A percentile compares a stretch with the other conserved stretches of the same genome.
These are phyloP conservation scores for Episyrphus balteatus DNA, from an alignment of 1,140 invertebrate genomes.

Conservation along the genomic window DNA sequence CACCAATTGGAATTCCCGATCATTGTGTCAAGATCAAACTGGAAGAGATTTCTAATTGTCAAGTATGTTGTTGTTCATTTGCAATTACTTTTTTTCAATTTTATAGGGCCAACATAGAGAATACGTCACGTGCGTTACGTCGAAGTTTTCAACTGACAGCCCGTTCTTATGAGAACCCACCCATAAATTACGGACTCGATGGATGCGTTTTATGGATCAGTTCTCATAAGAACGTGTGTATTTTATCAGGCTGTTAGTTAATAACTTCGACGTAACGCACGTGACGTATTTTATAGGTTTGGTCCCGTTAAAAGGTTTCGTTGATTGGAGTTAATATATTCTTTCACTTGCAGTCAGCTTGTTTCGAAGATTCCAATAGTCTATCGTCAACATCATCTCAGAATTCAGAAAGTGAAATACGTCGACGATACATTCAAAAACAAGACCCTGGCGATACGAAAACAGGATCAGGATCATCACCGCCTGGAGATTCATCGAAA, in stretches of 20 bases:
- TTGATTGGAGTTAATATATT: not conserved
- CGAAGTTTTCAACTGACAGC: too few relatives aligned
- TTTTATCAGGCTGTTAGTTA: too few relatives aligned
- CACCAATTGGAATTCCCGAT: slow-evolving; percentile 8
- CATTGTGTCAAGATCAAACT: slow-evolving; percentile 12
- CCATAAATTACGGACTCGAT: too few relatives aligned
- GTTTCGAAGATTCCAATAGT: slow-evolving; percentile 21
- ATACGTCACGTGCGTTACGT: too few relatives aligned
- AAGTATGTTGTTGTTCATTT: slow-evolving; percentile 11
- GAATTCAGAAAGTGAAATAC: not conserved
- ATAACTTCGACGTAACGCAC: too few relatives aligned
- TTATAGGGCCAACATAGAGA: too few relatives aligned
- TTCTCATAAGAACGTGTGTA: too few relatives aligned
- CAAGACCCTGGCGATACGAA: not conserved
- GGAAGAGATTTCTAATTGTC: slow-evolving; percentile 20
- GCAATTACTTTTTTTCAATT: too few relatives aligned
- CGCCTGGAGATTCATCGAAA: slow-evolving; percentile 1
- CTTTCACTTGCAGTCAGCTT: slow-evolving; percentile 16
- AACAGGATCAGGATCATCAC: not conserved
- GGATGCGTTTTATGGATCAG: too few relatives aligned
- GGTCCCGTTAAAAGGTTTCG: not conserved
- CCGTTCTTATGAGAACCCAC: too few relatives aligned
- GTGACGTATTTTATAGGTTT: too few relatives aligned
- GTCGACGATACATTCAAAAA: not conserved
- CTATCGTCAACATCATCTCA: not conserved